Base-by-base conservation (phyloP, 1,140 invertebrate species). In the Pollicipes pollicipes region DNA sequence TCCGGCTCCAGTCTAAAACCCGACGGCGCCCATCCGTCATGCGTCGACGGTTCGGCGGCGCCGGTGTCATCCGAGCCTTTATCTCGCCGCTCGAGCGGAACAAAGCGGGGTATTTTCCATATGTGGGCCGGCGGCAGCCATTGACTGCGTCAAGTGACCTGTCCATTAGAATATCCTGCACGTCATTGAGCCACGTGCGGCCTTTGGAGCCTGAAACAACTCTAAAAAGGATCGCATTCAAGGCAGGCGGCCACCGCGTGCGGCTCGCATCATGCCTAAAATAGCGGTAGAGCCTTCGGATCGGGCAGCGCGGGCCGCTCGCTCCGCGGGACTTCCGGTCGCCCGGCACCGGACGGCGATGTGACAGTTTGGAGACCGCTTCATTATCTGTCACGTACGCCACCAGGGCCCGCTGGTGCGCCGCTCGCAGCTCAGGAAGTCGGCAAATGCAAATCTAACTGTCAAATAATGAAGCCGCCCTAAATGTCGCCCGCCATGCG, bases 131-230 rank as follows among this genome's bases (percentile, higher is more conserved):
- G 16, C 32, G 13, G 45, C 45, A 10, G 45, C 8, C 45, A 58
- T 21, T 6, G 45, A 10, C 10, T 10, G 13, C 45, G 45, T 21
- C 45, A 21, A 58, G 10, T 58, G 45, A 58, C 45, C 45, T 24
- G 45, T 58, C 45, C 45, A 58, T 58, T 58, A 58, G 45, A 58
- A 58, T 58, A 58, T 58, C 45, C 45, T 58, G 45, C 45, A 58
- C 24, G 45, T 58, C 45, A 21, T 21, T 58, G 13, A 58, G 45
- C 45, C 45, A 58, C 45, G 45, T 58, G 45, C 10, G 13, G 8
- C 21, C 45, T 58, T 58, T 58, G 13, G 13, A 58, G 45, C 3
- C 10, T 13, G 45, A 58, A 58, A 58, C 45, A 21, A 10, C 13
- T 3, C 45, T 58, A 58, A 58, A 58, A 58, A 58, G 45, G 45